Percentiles rank a stretch among this genome's conserved stretches.
These are phyloP conservation scores for Quadroppia sp. DNA, from an alignment of 2,888 invertebrate species.

Conservation along the genomic window DNA sequence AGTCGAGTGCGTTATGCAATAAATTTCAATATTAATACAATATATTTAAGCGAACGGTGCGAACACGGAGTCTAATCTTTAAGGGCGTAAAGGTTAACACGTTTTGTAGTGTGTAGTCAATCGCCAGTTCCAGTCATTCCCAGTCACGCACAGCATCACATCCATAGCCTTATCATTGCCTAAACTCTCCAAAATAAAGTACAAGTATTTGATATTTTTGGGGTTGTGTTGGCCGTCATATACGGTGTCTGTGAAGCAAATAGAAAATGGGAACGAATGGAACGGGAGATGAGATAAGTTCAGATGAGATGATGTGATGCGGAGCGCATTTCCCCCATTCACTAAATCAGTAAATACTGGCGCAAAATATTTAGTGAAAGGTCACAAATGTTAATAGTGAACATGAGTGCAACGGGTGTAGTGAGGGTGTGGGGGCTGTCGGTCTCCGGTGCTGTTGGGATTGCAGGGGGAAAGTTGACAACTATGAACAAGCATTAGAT, in stretches of 20 bases:
- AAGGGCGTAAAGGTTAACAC: slow-evolving; percentile 38
- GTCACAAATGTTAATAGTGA: slow-evolving; percentile 30
- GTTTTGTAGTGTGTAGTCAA: slow-evolving; percentile 30
- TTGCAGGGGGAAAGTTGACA: slow-evolving; percentile 32
- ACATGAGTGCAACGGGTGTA: slow-evolving; percentile 32
- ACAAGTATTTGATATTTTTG: slow-evolving; percentile 28
- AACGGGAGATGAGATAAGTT: not conserved
- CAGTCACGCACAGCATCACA: slow-evolving; percentile 1
- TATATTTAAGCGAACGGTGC: slow-evolving; percentile 10
- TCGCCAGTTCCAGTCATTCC: slow-evolving; percentile 4
- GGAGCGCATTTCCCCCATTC: slow-evolving; percentile 5
- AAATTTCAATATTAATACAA: slow-evolving; percentile 35
- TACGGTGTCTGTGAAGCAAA: slow-evolving; percentile 13
- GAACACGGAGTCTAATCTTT: slow-evolving; percentile 27
- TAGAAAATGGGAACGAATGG: slow-evolving; percentile 26
- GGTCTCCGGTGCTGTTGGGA: not conserved
- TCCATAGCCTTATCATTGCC: slow-evolving; percentile 22
- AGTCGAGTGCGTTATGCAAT: slow-evolving; percentile 16
- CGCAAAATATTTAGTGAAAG: slow-evolving; percentile 26
- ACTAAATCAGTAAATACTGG: not conserved
- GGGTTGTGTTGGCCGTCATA: slow-evolving; percentile 4
- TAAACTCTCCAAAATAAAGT: slow-evolving; percentile 25
- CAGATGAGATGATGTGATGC: slow-evolving; percentile 6
- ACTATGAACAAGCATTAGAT: slow-evolving; percentile 29
- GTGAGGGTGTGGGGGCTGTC: not conserved